Evolutionary conservation across 2,113 vertebrate genomes (phyloP), one percentile per base, ranked within the genome.

Genomic region (Opisthocomus hoazin): DNA sequence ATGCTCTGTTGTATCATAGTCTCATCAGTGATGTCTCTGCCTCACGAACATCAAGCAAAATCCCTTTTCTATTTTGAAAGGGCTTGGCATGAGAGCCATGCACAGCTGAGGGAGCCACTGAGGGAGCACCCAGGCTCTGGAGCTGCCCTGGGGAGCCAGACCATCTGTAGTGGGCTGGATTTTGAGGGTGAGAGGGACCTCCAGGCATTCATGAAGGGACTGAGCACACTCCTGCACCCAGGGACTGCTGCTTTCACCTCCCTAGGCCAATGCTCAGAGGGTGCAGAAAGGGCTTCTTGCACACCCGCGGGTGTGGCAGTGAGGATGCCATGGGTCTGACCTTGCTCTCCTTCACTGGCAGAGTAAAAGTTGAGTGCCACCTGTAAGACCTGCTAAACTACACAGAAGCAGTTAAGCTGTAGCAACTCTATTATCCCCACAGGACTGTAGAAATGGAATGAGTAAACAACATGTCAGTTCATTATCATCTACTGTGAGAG

Each of bases 381-480:
- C 17, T 6, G 0, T 48, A 69, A 71, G 63, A n/a, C 48, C 75
- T 90, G 64, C 60, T 66, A 60, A 93, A 63, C 29, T 12, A 46
- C 2, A 2, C 26, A 88, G 64, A 39, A 89, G 30, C 12, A 45
- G 48, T 43, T 68, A 75, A 58, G n/a, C 69, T 84, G 76, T 32
- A 84, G 57, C 34, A 75, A 48, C 11, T 34, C 36, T 34, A 68
- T 69, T 57, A 54, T 56, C 66, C 69, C 57, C 48, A 51, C 9
- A 17, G 64, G 80, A 78, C 56, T 39, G 30, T 15, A 34, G 29
- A 87, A 88, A 75, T 1, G 5, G 36, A 80, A 68, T 3, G 17
- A 92, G 39, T 84, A 89, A 94, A 92, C 66, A 91, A n/a, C 12
- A 4, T 26, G 60, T 54, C 68, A 53, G 51, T 77, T 96, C 65